phyloP scores from a whole-genome alignment of 2,888 invertebrate genomes.

The Pristionchus arcanus region DNA sequence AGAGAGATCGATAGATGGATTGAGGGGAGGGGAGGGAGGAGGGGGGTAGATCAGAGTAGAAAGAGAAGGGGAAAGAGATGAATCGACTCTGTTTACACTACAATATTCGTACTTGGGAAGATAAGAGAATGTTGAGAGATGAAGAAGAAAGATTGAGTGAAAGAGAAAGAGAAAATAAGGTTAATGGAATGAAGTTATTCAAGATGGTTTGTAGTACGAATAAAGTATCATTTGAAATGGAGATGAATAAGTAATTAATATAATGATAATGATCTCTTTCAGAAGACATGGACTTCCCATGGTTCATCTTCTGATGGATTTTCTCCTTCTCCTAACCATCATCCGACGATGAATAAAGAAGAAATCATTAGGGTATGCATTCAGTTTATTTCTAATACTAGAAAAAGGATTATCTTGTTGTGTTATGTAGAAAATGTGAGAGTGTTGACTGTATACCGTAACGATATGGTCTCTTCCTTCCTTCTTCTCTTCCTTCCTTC shows the following conservation, averaged over 20 bases:
- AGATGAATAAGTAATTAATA: not conserved
- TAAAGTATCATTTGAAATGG: not conserved
- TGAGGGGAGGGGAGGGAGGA: not conserved
- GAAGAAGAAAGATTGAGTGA: slow-evolving; percentile 1
- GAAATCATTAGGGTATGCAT: not conserved
- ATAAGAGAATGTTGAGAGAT: slow-evolving; percentile 5
- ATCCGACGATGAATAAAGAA: not conserved
- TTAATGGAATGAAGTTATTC: not conserved
- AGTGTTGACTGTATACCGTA: not conserved
- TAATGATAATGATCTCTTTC: not conserved
- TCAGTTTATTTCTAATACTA: not conserved
- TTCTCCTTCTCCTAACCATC: not conserved
- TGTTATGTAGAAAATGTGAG: not conserved
- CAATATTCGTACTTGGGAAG: not conserved
- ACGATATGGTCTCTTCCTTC: not conserved
- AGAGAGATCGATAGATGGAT: slow-evolving; percentile 16
- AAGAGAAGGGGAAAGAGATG: not conserved
- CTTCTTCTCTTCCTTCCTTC: not conserved
- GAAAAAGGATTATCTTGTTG: not conserved
- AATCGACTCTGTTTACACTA: not conserved
- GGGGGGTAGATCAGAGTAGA: not conserved
- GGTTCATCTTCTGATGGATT: not conserved
- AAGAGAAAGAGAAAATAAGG: not conserved
- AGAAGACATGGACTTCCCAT: not conserved
- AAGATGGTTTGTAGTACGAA: too few species aligned